phyloP scores from a whole-genome alignment of 2,113 vertebrate species.

The Dermatemys mawii region DNA sequence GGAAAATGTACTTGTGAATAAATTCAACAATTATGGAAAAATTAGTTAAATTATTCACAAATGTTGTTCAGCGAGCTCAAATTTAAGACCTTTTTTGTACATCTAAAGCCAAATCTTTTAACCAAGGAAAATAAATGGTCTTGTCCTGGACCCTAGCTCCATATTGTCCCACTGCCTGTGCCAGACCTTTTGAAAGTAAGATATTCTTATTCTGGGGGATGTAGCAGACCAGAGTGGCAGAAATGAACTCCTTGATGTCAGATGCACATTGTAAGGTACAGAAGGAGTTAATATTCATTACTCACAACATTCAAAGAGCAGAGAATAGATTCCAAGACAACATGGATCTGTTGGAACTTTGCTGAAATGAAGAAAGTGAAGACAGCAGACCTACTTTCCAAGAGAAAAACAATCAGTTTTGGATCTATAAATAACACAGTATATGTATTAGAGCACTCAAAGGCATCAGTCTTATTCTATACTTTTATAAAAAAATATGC shows the following conservation, averaged over 20 bases:
- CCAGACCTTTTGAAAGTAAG: not conserved
- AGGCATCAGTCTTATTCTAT: constrained; percentile 16
- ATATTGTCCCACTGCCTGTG: not conserved
- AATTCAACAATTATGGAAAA: not conserved
- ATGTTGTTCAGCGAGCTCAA: not conserved
- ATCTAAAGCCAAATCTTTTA: not conserved
- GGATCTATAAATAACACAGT: constrained; percentile 22
- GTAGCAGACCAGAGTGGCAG: not conserved
- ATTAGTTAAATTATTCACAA: not conserved
- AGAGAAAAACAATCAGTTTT: constrained; percentile 46
- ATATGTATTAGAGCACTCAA: constrained; percentile 26
- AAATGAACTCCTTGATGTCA: not conserved
- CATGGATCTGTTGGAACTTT: constrained; percentile 1
- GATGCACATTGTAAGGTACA: not conserved
- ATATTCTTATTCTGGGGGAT: not conserved
- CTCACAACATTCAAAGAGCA: not conserved
- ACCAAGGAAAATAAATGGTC: not conserved
- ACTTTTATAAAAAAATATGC: not conserved
- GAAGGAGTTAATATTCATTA: constrained; percentile 18
- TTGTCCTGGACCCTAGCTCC: not conserved
- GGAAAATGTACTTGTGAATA: constrained; percentile 3
- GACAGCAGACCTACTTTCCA: constrained; percentile 28
- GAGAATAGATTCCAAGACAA: constrained; percentile 4
- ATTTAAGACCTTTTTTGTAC: not conserved
- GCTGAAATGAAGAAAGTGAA: constrained; percentile 23